Conservation (phyloP, 2,888 invertebrate species). For the Falcaria lacertinaria region DNA sequence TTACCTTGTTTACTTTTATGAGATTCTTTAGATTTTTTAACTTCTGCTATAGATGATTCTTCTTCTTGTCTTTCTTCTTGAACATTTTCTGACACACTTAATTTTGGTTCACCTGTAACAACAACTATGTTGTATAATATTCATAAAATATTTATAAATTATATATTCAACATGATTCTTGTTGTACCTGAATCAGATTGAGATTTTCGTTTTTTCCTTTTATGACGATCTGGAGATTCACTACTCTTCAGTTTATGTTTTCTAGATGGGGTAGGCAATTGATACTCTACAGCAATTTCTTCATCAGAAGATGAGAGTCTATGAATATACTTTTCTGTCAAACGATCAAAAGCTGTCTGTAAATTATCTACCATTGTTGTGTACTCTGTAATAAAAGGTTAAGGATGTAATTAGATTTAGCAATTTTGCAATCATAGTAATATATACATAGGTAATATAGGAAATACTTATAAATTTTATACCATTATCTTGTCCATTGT, state of each 20-base stretch:
- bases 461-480: slow-evolving; percentile 24
- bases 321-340: slow-evolving; percentile 90
- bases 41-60: slow-evolving; percentile 22
- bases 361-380: slow-evolving; percentile 93
- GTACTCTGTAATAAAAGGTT: slow-evolving; percentile 81
- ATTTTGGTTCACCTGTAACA: slow-evolving; percentile 53
- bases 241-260: slow-evolving; percentile 65
- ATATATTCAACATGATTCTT: not conserved
- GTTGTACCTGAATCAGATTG: slow-evolving; percentile 51
- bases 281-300: slow-evolving; percentile 85
- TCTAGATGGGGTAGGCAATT: slow-evolving; percentile 66
- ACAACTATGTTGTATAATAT: not conserved
- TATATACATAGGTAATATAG: too few relatives aligned
- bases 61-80: slow-evolving; percentile 29
- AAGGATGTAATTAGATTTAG: too few relatives aligned
- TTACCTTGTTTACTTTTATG: slow-evolving; percentile 64
- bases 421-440: too few relatives aligned
- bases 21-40: slow-evolving; percentile 57
- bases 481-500: slow-evolving; percentile 97
- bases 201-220: slow-evolving; percentile 64
- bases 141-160: too few relatives aligned
- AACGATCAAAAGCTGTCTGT: slow-evolving; percentile 88
- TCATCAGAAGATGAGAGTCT: slow-evolving; percentile 89
- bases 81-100: slow-evolving; percentile 45
- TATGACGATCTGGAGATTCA: slow-evolving; percentile 56